These are phyloP conservation scores for Mythimna albipuncta DNA, from an alignment of 2,888 invertebrate genomes.

Conservation along the genomic window DNA sequence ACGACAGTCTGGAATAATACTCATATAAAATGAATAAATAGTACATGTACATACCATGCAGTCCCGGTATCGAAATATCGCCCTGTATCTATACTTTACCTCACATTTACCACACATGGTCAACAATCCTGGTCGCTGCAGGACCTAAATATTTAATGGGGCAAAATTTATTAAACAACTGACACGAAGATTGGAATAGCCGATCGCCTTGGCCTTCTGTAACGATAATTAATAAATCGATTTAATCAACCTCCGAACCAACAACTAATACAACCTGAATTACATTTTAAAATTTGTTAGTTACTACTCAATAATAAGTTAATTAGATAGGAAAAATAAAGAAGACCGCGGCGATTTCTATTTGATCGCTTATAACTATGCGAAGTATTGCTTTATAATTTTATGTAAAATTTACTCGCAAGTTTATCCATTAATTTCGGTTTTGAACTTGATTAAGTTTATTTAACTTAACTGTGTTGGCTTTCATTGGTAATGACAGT, in stretches of 20 bases:
- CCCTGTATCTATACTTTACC: conserved; percentile 66
- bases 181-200: conserved; percentile 66
- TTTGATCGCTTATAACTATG: conserved; percentile 13
- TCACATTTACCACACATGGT: conserved; percentile 37
- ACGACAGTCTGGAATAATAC: conserved; percentile 49
- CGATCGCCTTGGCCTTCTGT: conserved; percentile 75
- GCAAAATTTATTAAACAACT: conserved; percentile 62
- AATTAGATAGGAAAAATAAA: neutral
- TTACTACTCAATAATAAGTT: neutral
- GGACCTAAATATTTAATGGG: conserved; percentile 67
- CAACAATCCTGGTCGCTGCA: conserved; percentile 56
- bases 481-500: neutral
- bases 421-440: neutral
- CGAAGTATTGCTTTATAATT: neutral
- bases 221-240: conserved; percentile 75
- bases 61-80: conserved; percentile 50
- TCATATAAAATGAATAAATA: conserved; percentile 54
- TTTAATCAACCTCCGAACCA: conserved; percentile 57
- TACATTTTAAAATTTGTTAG: conserved; percentile 16
- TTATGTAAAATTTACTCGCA: neutral
- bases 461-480: neutral
- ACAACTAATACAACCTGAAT: conserved; percentile 18
- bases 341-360: conserved; percentile 26
- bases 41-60: conserved; percentile 70
- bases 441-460: neutral